phyloP scores from a whole-genome alignment of 1,140 invertebrate genomes.

The Aporrectodea caliginosa region DNA sequence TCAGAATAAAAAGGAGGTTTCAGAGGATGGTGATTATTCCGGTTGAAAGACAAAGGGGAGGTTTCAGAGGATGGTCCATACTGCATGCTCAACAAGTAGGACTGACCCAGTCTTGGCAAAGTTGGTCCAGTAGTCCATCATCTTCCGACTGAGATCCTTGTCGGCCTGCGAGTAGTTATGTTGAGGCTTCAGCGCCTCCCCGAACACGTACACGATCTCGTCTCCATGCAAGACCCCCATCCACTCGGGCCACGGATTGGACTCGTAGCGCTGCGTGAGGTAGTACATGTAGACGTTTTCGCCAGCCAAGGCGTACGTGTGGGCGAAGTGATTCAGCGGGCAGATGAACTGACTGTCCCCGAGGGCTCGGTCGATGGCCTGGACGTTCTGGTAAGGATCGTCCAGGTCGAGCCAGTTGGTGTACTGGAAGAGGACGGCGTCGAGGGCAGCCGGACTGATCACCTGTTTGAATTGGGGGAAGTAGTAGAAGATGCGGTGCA shows the following conservation, averaged over 20 bases:
- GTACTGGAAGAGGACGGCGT: constrained; percentile 86
- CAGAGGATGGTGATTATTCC: neutral
- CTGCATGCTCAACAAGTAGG: too few species aligned
- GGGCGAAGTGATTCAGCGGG: constrained; percentile 86
- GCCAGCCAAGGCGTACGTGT: constrained; percentile 78
- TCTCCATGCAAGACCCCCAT: constrained; percentile 91
- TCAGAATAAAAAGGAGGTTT: neutral
- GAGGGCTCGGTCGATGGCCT: constrained; percentile 87
- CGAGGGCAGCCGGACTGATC: constrained; percentile 73
- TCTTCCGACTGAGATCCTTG: constrained; percentile 71
- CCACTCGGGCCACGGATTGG: constrained; percentile 88
- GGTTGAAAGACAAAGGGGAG: neutral
- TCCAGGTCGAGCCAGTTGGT: constrained; percentile 85
- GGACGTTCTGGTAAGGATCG: constrained; percentile 75
- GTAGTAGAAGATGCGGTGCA: constrained; percentile 36
- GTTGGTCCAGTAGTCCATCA: constrained; percentile 83
- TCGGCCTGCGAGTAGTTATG: constrained; percentile 69
- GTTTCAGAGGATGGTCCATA: neutral
- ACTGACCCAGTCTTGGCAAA: constrained; percentile 79
- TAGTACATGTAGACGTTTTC: constrained; percentile 82
- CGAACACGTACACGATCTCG: constrained; percentile 87
- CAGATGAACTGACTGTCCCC: constrained; percentile 96
- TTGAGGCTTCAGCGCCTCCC: constrained; percentile 76
- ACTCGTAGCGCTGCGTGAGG: constrained; percentile 71
- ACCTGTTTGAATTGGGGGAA: constrained; percentile 47